Percentiles rank a stretch among this genome's conserved stretches.
These are phyloP conservation scores for Bombus breviceps DNA, from an alignment of 1,140 invertebrate genomes.

Conservation along the genomic window DNA sequence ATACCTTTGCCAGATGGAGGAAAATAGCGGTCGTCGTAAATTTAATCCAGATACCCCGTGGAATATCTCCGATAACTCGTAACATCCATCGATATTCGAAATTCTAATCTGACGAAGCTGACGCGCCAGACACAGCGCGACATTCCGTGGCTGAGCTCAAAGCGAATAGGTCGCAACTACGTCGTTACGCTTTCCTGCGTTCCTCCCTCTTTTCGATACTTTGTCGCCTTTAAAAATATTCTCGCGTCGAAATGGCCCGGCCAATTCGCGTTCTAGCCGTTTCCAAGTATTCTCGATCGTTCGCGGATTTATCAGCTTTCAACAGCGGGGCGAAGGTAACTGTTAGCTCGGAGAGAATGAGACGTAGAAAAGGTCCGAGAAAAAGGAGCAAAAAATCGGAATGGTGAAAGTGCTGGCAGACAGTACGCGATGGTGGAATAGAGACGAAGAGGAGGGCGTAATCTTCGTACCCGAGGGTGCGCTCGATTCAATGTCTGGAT, in stretches of 20 bases:
- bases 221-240: neutral
- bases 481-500: conserved; percentile 42
- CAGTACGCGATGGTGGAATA: conserved; percentile 1
- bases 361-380: conserved; percentile 2
- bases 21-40: neutral
- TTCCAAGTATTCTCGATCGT: conserved; percentile 18
- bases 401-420: conserved; percentile 21
- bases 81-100: neutral
- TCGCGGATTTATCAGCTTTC: conserved; percentile 48
- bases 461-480: conserved; percentile 59
- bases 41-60: neutral
- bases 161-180: neutral
- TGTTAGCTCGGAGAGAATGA: neutral
- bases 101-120: conserved; percentile 7
- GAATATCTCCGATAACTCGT: neutral
- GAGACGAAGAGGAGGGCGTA: conserved; percentile 26
- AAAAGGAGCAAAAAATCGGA: conserved; percentile 13
- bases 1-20: neutral
- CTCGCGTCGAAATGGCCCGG: neutral
- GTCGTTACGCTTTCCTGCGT: too few relatives aligned
- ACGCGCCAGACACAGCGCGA: too few relatives aligned
- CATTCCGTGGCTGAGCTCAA: neutral
- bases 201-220: too few relatives aligned
- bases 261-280: conserved; percentile 11
- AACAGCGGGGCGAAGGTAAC: neutral